These are phyloP conservation scores for Parapristionchus giblindavisi DNA, from an alignment of 2,888 invertebrate genomes.

Conservation along the genomic window DNA sequence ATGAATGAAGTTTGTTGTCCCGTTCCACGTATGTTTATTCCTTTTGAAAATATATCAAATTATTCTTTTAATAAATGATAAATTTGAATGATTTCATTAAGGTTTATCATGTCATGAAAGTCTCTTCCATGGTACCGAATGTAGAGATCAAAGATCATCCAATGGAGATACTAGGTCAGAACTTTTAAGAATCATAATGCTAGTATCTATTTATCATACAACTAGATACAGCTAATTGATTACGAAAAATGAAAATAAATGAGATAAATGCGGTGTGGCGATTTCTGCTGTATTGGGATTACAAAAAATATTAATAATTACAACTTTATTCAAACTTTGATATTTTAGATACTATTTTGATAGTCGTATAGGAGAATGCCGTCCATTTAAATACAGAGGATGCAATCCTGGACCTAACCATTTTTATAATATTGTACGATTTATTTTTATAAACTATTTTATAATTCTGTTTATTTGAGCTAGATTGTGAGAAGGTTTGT, in stretches of 20 bases:
- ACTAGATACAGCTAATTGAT: not conserved
- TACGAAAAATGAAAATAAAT: too few relatives aligned
- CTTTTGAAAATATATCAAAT: not conserved
- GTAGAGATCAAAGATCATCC: slow-evolving; percentile 34
- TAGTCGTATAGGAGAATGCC: slow-evolving; percentile 45
- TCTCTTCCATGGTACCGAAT: slow-evolving; percentile 41
- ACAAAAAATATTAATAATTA: too few relatives aligned
- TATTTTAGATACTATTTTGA: slow-evolving; percentile 49
- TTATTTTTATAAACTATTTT: not conserved
- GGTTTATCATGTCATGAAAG: slow-evolving; percentile 41
- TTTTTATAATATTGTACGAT: slow-evolving; percentile 41
- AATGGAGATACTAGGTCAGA: not conserved
- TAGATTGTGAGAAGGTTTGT: slow-evolving; percentile 11
- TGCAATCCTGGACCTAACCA: slow-evolving; percentile 50
- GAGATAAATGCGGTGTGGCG: too few relatives aligned
- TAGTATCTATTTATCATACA: not conserved
- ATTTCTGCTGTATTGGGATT: too few relatives aligned
- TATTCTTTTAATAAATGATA: not conserved
- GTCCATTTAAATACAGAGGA: slow-evolving; percentile 45
- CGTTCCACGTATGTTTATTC: slow-evolving; percentile 12
- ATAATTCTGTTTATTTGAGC: not conserved
- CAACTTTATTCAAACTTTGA: not conserved
- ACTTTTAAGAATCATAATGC: not conserved
- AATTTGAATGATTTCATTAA: slow-evolving; percentile 6
- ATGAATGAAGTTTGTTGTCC: slow-evolving; percentile 44